Conservation (phyloP, 2,797 vertebrate species). For the Girardinus metallicus region DNA sequence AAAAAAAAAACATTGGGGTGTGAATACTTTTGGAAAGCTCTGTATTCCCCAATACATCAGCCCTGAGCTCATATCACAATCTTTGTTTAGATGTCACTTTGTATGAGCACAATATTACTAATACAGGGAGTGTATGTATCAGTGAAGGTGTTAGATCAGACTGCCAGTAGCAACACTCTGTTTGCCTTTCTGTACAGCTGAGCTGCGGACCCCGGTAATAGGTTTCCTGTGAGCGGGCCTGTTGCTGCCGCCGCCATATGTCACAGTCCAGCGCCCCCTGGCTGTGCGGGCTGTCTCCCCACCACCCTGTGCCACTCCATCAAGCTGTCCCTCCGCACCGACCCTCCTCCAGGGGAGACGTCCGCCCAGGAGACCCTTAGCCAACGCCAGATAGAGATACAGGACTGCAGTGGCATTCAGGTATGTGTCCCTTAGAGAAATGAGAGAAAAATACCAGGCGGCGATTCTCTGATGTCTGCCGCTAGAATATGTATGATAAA, state of each 20-base stretch:
- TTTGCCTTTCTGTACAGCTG: constrained; percentile 43
- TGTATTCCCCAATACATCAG: neutral
- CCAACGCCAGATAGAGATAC: constrained; percentile 63
- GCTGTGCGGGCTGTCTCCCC: constrained; percentile 62
- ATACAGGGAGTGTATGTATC: constrained; percentile 5
- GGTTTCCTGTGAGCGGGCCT: constrained; percentile 72
- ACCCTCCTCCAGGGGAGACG: constrained; percentile 46
- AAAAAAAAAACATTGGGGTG: neutral
- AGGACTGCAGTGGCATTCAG: constrained; percentile 29
- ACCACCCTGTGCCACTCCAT: constrained; percentile 71
- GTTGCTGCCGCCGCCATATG: constrained; percentile 73
- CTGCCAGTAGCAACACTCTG: constrained; percentile 16
- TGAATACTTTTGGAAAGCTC: neutral
- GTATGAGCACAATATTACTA: constrained; percentile 7
- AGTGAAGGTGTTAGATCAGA: constrained; percentile 9
- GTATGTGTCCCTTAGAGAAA: constrained; percentile 16
- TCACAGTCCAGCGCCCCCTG: constrained; percentile 75
- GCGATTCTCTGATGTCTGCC: constrained; percentile 32
- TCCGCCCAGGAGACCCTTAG: constrained; percentile 65
- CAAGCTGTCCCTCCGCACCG: constrained; percentile 67
- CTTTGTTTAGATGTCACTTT: neutral
- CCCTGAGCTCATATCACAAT: neutral
- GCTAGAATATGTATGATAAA: constrained; percentile 32
- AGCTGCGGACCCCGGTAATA: constrained; percentile 69
- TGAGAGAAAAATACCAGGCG: neutral